Conservation (phyloP, 37 sponge, comb jelly and placozoan genomes). For the Lycopodina hypogea region DNA sequence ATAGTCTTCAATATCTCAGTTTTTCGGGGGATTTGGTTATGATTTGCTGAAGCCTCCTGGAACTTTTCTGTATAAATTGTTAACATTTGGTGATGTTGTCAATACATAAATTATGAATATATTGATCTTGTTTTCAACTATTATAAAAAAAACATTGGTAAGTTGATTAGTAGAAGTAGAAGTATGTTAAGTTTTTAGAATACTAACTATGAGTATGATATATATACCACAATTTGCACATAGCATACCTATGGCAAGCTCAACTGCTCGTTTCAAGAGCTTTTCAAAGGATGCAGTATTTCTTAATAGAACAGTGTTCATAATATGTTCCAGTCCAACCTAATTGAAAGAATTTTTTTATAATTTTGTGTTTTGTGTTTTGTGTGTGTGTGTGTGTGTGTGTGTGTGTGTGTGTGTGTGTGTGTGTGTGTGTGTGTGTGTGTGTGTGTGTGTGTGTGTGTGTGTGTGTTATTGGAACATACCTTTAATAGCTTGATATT, state of each 20-base stretch:
- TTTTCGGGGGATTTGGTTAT: conserved; percentile 58
- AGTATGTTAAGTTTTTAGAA: background rate
- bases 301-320: conserved; percentile 56
- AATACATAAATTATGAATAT: too few relatives aligned
- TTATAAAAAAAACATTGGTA: too few relatives aligned
- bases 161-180: too few relatives aligned
- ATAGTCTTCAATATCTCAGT: conserved; percentile 14
- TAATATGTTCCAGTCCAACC: conserved; percentile 56
- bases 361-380: background rate
- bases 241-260: conserved; percentile 45
- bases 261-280: conserved; percentile 38
- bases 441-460: too few relatives aligned
- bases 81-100: too few relatives aligned
- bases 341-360: background rate
- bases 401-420: too few relatives aligned
- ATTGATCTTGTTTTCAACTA: too few relatives aligned
- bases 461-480: background rate
- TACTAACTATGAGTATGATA: background rate
- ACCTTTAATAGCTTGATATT: conserved; percentile 43
- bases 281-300: conserved; percentile 62
- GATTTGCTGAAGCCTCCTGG: conserved; percentile 25
- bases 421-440: too few relatives aligned
- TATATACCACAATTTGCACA: background rate
- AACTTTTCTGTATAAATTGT: conserved; percentile 52
- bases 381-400: too few relatives aligned